phyloP scores from a whole-genome alignment of 2,888 invertebrate species.

The Patella ulyssiponensis region DNA sequence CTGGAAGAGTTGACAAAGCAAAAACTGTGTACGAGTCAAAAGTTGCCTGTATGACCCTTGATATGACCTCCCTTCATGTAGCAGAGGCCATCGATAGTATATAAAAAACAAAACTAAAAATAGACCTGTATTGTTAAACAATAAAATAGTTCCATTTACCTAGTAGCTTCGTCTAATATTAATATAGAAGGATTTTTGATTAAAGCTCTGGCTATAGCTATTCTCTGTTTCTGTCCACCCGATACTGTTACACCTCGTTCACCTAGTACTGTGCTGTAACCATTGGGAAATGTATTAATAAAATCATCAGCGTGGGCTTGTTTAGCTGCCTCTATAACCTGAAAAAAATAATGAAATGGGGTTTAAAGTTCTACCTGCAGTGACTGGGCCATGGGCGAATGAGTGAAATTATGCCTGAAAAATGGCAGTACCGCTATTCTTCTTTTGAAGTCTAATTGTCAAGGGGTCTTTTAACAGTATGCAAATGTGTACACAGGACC shows the following conservation, averaged over 20 bases:
- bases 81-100: no score
- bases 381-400: no score
- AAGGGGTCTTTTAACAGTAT: no score
- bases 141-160: constrained; percentile 74
- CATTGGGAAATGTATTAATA: constrained; percentile 84
- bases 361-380: no score
- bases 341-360: background rate
- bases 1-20: no score
- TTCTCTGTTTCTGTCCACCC: constrained; percentile 94
- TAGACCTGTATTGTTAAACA: background rate
- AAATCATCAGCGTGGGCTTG: constrained; percentile 95
- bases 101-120: background rate
- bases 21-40: no score
- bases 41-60: no score
- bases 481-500: no score
- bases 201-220: constrained; percentile 94
- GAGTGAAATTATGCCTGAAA: no score
- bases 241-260: constrained; percentile 93
- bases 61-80: no score
- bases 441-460: no score
- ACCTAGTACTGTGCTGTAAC: constrained; percentile 86
- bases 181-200: constrained; percentile 87
- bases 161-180: constrained; percentile 92
- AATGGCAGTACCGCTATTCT: no score
- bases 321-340: constrained; percentile 85